Conservation (phyloP, 1,140 invertebrate genomes). For the Nephila pilipes region DNA sequence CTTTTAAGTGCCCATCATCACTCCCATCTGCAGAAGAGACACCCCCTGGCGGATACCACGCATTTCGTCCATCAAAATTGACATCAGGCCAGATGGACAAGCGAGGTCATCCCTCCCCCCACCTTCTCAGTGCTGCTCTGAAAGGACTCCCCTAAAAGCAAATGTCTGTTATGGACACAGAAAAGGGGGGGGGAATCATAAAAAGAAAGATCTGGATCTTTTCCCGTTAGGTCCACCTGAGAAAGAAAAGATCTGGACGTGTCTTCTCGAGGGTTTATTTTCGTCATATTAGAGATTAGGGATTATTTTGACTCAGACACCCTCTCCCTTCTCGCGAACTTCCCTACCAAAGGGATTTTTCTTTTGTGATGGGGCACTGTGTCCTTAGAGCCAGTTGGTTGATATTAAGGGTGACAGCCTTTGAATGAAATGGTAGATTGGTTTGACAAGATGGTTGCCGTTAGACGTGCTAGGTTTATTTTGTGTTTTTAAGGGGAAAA, state of each 20-base stretch:
- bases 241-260: background rate
- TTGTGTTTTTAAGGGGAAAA: background rate
- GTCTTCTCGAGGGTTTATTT: constrained; percentile 14
- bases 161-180: constrained; percentile 3
- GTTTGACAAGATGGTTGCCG: background rate
- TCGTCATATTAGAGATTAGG: constrained; percentile 41
- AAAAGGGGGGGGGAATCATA: background rate
- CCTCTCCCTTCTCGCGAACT: background rate
- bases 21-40: background rate
- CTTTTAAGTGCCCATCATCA: constrained; percentile 29
- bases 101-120: background rate
- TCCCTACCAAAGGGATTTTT: background rate
- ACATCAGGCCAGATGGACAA: background rate
- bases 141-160: constrained; percentile 15
- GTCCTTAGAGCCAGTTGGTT: background rate
- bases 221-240: background rate
- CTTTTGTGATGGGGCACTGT: background rate
- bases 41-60: background rate
- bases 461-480: background rate
- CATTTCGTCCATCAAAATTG: background rate
- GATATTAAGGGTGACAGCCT: background rate
- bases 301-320: constrained; percentile 41
- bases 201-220: constrained; percentile 12
- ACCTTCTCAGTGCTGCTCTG: no score
- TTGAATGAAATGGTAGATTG: constrained; percentile 1